A percentile compares a stretch with the other conserved stretches of the same genome.
Conservation (phyloP, 2,888 invertebrate genomes). For the Aspidiotus rigidus region DNA sequence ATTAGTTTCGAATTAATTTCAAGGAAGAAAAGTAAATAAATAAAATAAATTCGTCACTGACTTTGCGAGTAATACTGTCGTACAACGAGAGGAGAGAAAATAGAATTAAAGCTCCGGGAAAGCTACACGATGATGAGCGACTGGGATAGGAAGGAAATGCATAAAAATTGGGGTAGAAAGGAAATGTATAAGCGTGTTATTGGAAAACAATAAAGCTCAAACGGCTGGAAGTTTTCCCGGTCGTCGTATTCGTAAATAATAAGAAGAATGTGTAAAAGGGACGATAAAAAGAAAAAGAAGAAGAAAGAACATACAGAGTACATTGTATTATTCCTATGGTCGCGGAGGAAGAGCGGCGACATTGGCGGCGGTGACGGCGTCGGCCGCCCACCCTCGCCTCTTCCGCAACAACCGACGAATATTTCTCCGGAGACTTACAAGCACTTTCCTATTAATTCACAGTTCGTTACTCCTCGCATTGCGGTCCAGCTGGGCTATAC, state of each 20-base stretch:
- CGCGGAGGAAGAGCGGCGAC: not conserved
- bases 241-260: constrained; percentile 2
- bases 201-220: constrained; percentile 33
- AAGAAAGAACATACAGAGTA: not conserved
- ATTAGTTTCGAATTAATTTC: too few species aligned
- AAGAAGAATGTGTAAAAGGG: constrained; percentile 18
- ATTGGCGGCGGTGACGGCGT: constrained; percentile 1
- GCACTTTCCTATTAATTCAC: constrained; percentile 32
- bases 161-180: constrained; percentile 23
- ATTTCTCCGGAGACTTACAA: constrained; percentile 30
- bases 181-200: constrained; percentile 29
- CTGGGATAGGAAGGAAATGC: constrained; percentile 19
- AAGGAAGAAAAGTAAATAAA: too few species aligned
- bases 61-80: too few species aligned
- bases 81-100: too few species aligned
- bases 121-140: constrained; percentile 10
- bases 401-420: constrained; percentile 6
- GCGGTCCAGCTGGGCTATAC: constrained; percentile 24
- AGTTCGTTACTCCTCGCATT: constrained; percentile 27
- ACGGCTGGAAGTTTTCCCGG: constrained; percentile 30
- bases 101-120: not conserved
- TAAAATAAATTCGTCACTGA: too few species aligned
- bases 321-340: not conserved
- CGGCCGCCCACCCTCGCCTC: not conserved
- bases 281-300: not conserved